Conservation (phyloP, 2,113 vertebrate genomes). For the Aramus guarauna region DNA sequence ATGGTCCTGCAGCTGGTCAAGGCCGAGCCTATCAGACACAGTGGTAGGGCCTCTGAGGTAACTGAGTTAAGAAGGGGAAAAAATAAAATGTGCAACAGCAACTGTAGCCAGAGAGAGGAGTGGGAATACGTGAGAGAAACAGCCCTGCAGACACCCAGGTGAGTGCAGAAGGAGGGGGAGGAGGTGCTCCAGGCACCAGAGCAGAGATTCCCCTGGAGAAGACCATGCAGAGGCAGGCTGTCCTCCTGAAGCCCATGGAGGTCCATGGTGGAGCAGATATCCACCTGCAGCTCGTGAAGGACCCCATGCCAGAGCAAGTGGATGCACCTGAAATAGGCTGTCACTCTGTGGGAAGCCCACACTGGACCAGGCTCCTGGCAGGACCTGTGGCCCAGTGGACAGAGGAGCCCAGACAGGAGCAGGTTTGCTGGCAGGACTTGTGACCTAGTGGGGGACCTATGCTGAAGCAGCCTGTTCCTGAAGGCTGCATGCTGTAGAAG, state of each 20-base stretch:
- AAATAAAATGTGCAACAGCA: not conserved
- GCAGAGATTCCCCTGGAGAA: not conserved
- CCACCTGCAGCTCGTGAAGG: not conserved
- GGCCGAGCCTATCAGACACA: rapidly evolving
- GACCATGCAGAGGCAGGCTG: not conserved
- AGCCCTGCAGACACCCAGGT: not conserved
- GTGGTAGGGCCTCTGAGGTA: not conserved
- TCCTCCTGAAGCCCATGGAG: no score
- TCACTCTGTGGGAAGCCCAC: rapidly evolving
- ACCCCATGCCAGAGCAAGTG: rapidly evolving
- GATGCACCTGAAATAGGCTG: not conserved
- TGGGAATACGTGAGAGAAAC: not conserved
- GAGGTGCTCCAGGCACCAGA: rapidly evolving
- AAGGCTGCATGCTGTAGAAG: not conserved
- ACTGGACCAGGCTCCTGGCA: not conserved
- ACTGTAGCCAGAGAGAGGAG: not conserved
- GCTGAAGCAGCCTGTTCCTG: not conserved
- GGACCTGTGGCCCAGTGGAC: not conserved
- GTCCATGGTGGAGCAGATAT: rapidly evolving
- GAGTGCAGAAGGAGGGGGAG: not conserved
- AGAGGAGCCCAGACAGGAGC: not conserved
- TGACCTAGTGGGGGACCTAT: rapidly evolving
- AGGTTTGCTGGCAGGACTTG: not conserved
- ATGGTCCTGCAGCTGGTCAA: rapidly evolving
- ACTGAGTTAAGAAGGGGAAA: not conserved